Conservation (phyloP, 2,888 invertebrate genomes). For the Elysia crispata region DNA sequence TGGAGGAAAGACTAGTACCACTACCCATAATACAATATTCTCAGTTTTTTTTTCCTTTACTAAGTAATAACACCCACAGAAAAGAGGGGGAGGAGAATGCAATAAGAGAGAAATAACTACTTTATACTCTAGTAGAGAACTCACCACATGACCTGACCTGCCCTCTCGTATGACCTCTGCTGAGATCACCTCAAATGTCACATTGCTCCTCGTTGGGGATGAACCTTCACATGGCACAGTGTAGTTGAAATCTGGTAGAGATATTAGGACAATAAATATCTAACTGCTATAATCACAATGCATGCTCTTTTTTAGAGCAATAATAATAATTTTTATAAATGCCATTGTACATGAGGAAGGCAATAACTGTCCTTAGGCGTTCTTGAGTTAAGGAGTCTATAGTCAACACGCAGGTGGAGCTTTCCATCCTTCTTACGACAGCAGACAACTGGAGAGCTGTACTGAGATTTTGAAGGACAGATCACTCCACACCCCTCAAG, state of each 20-base stretch:
- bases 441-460: slow-evolving; percentile 51
- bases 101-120: too few species aligned
- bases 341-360: too few species aligned
- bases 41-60: too few species aligned
- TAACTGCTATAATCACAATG: too few species aligned
- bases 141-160: slow-evolving; percentile 69
- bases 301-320: too few species aligned
- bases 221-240: slow-evolving; percentile 54
- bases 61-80: too few species aligned
- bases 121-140: too few species aligned
- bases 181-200: slow-evolving; percentile 71
- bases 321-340: too few species aligned
- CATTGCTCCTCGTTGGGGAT: slow-evolving; percentile 50
- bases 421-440: slow-evolving; percentile 50
- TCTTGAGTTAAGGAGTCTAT: slow-evolving; percentile 48
- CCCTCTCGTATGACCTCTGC: slow-evolving; percentile 69
- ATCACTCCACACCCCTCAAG: slow-evolving; percentile 53
- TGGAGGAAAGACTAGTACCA: too few species aligned
- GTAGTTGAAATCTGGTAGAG: slow-evolving; percentile 3
- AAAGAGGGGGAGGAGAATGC: too few species aligned
- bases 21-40: too few species aligned
- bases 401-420: slow-evolving; percentile 54
- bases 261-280: too few species aligned
- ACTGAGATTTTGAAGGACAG: slow-evolving; percentile 51
- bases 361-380: slow-evolving; percentile 54